Evolutionary conservation across 1,140 invertebrate genomes (phyloP), one percentile per base, ranked within the genome.

Genomic region (Whitmania pigra): DNA sequence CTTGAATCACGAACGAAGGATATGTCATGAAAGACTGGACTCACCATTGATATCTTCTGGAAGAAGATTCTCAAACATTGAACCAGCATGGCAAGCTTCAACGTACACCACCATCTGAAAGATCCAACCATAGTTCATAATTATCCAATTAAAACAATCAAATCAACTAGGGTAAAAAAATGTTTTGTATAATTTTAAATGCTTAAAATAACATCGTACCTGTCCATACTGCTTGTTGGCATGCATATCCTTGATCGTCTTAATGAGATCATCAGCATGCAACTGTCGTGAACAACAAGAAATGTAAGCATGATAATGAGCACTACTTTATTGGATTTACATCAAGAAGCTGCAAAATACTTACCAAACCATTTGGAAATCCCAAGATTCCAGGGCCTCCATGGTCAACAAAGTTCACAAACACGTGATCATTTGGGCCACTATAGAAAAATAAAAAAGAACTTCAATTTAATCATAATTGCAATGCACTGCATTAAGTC

Each of bases 351-450:
- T n/a, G n/a, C n/a, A n/a, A n/a, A 27, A 29, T 22, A 70, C 67
- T 17, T n/a, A 74, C 74, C 66, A 29, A 80, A 29, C 79, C 77
- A 36, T 75, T 63, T 5, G 86, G 86, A 78, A 88, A 88, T 53
- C 80, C 84, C 53, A 88, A 77, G 49, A 88, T 69, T 29, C 86
- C 86, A 25, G 84, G 82, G 25, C 83, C 86, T 54, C 87, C 87
- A 78, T 88, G 88, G 78, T 88, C 88, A 70, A 85, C 84, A 82
- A 88, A 88, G 76, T 87, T 86, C 6, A 88, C 83, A 81, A 88
- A 88, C 43, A 88, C 78, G 75, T 86, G 80, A 77, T 88, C 86
- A 76, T 86, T 82, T 27, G 85, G 82, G 27, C 83, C 85, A 81
- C 86, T 87, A 75, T 1, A n/a, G 54, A 57, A 31, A 5, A 49